Percentiles rank a stretch among this genome's conserved stretches.
phyloP scores from a whole-genome alignment of 2,888 invertebrate species.

The Epinotia brunnichana region DNA sequence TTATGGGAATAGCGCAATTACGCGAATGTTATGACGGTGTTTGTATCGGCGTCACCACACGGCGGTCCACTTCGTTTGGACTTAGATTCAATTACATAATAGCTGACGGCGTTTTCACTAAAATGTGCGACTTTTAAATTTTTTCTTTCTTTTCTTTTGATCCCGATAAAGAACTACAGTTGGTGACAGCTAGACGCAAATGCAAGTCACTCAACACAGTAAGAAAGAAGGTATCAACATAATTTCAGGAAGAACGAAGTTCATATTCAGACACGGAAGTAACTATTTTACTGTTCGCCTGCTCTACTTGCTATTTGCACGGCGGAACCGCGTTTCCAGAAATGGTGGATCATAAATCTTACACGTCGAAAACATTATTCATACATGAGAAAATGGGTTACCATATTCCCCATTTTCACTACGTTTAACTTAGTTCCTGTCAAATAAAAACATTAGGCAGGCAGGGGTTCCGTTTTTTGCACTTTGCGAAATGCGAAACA shows the following conservation, averaged over 20 bases:
- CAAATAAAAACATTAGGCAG: background rate
- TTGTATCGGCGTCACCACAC: background rate
- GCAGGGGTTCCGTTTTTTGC: too few relatives aligned
- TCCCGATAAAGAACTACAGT: too few relatives aligned
- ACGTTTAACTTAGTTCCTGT: background rate
- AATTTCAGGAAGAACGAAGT: background rate
- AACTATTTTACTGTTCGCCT: constrained; percentile 6
- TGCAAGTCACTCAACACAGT: too few relatives aligned
- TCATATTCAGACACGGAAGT: background rate
- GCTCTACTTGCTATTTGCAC: constrained; percentile 11
- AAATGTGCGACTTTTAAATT: too few relatives aligned
- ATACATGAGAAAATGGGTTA: background rate
- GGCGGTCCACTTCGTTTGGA: background rate
- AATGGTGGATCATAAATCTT: constrained; percentile 14
- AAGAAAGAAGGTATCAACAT: background rate
- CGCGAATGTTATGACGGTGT: constrained; percentile 7
- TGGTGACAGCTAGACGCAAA: too few relatives aligned
- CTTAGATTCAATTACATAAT: background rate
- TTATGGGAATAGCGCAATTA: constrained; percentile 20
- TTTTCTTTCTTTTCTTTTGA: too few relatives aligned
- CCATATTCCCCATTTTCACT: constrained; percentile 1
- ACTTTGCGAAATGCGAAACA: too few relatives aligned
- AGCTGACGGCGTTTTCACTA: too few relatives aligned
- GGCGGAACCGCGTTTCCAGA: constrained; percentile 13
- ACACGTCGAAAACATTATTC: background rate